Evolutionary conservation across 2,888 invertebrate species (phyloP), one percentile per base, ranked within the genome.

Genomic region (Apomyelois bistriatella): DNA sequence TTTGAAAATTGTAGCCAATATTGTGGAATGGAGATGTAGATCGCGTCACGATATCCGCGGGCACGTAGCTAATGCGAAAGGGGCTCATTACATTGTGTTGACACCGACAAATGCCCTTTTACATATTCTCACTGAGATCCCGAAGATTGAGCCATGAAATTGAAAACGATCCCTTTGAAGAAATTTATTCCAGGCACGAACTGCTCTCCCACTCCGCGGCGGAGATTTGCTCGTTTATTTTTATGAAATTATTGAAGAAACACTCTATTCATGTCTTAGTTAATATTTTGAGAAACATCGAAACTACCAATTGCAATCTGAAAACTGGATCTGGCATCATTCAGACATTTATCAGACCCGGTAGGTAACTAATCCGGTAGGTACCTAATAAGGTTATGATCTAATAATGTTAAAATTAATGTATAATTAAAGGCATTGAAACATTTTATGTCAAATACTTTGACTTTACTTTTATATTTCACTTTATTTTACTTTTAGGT

Each of bases 101-200:
- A 87, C 87, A 85, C 82, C 86, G 85, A 87, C 86, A 87, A 87
- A 88, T 87, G 88, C 84, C 87, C 87, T 78, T 87, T 87, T 87
- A 87, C 87, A 86, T 88, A 87, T 85, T 88, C 87, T 79, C 82
- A 75, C 79, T 77, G 79, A 88, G 88, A 85, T 88, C 80, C 85
- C 85, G 82, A 86, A 88, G 88, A 90, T 89, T 86, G 86, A 90
- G 87, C 88, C 87, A 86, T 89, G 88, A 86, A 90, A 88, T 87
- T 88, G 89, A 88, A 90, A 89, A 89, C 88, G 88, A 89, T 85
- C 89, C 83, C 87, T 86, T 83, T 85, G 83, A 82, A 85, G 85
- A 87, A 89, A 90, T 90, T 88, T 88, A 90, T 89, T 89, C 89
- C 74, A 79, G 68, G 88, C 89, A 89, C 89, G 89, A 87, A 85